Conservation (phyloP, 2,888 invertebrate genomes). For the Leptothorax acervorum region DNA sequence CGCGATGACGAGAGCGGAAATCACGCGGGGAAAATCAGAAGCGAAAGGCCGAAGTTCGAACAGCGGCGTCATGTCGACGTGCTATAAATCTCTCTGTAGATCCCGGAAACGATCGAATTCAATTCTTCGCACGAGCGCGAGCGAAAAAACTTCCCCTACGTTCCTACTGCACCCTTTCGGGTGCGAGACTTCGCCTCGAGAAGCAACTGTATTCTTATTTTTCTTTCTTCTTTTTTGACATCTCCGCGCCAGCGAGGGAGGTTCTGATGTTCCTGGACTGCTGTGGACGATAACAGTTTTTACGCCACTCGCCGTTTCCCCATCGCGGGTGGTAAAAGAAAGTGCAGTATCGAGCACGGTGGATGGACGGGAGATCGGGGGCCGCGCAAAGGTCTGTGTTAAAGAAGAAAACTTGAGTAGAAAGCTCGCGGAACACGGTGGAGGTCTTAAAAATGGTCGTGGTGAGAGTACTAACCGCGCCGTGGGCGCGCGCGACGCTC, state of each 20-base stretch:
- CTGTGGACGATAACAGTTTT: constrained; percentile 42
- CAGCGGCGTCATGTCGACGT: not conserved
- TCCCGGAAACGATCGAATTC: not conserved
- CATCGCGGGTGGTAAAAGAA: constrained; percentile 30
- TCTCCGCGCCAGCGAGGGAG: not conserved
- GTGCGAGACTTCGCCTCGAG: not conserved
- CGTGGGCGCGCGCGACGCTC: constrained; percentile 1
- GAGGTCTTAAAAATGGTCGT: constrained; percentile 38
- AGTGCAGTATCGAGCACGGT: constrained; percentile 16
- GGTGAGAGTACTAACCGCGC: constrained; percentile 25
- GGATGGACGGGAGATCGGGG: not conserved
- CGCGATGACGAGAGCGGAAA: not conserved
- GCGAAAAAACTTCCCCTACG: not conserved
- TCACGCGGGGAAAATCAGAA: not conserved
- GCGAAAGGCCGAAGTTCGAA: not conserved
- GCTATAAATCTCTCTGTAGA: not conserved
- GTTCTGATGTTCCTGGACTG: constrained; percentile 21
- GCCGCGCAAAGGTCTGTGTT: constrained; percentile 22
- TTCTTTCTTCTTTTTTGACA: constrained; percentile 21
- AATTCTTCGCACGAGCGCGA: not conserved
- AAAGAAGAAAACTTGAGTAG: constrained; percentile 26
- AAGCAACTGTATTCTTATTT: not conserved
- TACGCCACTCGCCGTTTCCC: constrained; percentile 44
- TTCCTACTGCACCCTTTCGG: not conserved
- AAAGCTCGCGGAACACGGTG: constrained; percentile 3